Base-by-base conservation (phyloP, 2,113 vertebrate species). In the Todiramphus chloris region DNA sequence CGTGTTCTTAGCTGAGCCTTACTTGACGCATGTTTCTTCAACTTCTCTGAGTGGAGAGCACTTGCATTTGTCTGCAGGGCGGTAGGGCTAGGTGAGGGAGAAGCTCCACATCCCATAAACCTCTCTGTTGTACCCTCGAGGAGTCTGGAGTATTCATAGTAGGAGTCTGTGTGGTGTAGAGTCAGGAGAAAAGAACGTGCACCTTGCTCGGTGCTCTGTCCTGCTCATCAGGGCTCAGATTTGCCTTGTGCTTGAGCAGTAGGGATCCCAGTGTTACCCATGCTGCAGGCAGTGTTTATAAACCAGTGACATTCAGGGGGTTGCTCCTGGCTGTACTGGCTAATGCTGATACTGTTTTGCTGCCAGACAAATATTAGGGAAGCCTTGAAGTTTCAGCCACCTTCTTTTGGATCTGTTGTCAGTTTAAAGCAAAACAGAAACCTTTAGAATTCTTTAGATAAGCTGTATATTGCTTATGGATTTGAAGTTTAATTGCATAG, bases 141-240 rank as follows among this genome's bases (percentile, higher is more conserved):
- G 50, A 17, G 50, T 8, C 33, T 16, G 66, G 43, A 63, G 16
- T 9, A 18, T 39, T 10, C 27, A 9, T 3, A 27, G 35, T 33
- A 19, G 53, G 63, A 43, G 19, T n/a, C 41, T 15, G 1, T 4
- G 2, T 0, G 1, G 28, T 6, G 33, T 5, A 3, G 35, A 17
- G 78, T 7, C 6, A 4, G 63, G 19, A 58, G 55, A 4, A 3
- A 5, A 7, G 12, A 5, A 5, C 1, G 3, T 24, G 48, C 44
- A 3, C 78, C 63, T 53, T 55, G 53, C 83, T 68, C 51, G 17
- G 48, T 51, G 35, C 60, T 41, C 58, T 19, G 8, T 46, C 83
- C 53, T 70, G 77, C 86, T 90, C 81, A 5, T 69, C 83, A 51
- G 56, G 55, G 13, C 58, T 56, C 24, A 16, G 48, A 33, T 46